A percentile compares a stretch with the other conserved stretches of the same genome.
phyloP scores from a whole-genome alignment of 1,140 invertebrate species.

The Bombus pyrosoma region DNA sequence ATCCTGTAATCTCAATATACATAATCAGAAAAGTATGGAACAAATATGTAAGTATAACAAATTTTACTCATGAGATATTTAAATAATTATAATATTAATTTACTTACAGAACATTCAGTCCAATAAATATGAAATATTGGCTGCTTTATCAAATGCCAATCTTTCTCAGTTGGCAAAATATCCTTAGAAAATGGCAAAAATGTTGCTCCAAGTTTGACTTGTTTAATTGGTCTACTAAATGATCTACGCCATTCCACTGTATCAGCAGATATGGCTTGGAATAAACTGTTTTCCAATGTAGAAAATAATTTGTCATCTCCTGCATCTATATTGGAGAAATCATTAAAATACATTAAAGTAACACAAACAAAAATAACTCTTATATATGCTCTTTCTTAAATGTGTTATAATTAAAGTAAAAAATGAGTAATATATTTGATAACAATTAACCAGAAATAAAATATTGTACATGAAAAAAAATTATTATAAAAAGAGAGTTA shows the following conservation, averaged over 20 bases:
- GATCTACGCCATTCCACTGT: slow-evolving; percentile 95
- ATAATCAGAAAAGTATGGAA: slow-evolving; percentile 15
- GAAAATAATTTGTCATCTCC: slow-evolving; percentile 94
- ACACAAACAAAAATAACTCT: slow-evolving; percentile 40
- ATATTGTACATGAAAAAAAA: background rate
- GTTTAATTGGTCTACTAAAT: slow-evolving; percentile 90
- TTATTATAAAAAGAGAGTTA: slow-evolving; percentile 3
- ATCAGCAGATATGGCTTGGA: slow-evolving; percentile 92
- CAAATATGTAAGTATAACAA: background rate
- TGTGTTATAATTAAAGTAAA: background rate
- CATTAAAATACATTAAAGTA: slow-evolving; percentile 36
- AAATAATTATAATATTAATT: slow-evolving; percentile 16
- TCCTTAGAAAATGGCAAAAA: slow-evolving; percentile 92
- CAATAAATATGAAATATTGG: slow-evolving; percentile 97
- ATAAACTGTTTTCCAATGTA: slow-evolving; percentile 89
- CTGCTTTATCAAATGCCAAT: slow-evolving; percentile 90
- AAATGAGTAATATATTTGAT: background rate
- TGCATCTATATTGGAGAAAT: slow-evolving; percentile 86
- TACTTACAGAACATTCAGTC: slow-evolving; percentile 94
- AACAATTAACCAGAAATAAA: background rate
- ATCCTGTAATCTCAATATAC: slow-evolving; percentile 87
- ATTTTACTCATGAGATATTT: background rate
- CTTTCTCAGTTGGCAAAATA: slow-evolving; percentile 87
- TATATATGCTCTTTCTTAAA: background rate
- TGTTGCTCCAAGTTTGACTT: slow-evolving; percentile 92